phyloP scores from a whole-genome alignment of 35 echinoderm and acorn worm species.

The Acanthaster planci region DNA sequence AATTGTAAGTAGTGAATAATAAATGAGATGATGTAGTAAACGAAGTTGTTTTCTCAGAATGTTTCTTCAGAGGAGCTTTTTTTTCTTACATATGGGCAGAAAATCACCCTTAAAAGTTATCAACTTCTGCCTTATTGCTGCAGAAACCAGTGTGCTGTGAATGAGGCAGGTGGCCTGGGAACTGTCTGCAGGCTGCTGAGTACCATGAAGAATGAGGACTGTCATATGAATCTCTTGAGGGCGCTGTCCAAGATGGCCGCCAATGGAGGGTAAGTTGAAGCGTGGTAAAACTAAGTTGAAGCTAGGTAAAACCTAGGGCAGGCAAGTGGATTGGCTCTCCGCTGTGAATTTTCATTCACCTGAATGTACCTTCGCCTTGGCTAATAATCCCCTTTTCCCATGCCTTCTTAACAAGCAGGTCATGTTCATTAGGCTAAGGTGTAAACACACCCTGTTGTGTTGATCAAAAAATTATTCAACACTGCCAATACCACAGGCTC shows the following conservation, averaged over 20 bases:
- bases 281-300: not conserved
- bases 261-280: not conserved
- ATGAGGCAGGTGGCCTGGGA: slow-evolving; percentile 3
- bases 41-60: not conserved
- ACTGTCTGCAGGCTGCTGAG: slow-evolving; percentile 36
- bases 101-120: too few species aligned
- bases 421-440: too few species aligned
- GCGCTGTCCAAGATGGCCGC: slow-evolving; percentile 17
- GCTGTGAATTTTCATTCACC: too few species aligned
- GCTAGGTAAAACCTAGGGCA: not conserved
- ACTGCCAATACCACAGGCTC: too few species aligned
- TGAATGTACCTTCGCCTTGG: too few species aligned
- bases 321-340: not conserved
- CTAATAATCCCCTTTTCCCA: too few species aligned
- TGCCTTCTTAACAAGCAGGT: too few species aligned
- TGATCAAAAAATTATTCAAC: too few species aligned
- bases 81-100: not conserved
- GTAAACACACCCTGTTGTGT: too few species aligned
- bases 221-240: not conserved
- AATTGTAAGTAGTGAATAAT: too few species aligned
- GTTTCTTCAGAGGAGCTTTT: not conserved
- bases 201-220: not conserved
- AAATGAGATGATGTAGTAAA: not conserved
- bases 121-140: not conserved
- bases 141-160: slow-evolving; percentile 23